Base-by-base conservation (phyloP, 2,888 invertebrate species). In the Drosophila meridionalis region DNA sequence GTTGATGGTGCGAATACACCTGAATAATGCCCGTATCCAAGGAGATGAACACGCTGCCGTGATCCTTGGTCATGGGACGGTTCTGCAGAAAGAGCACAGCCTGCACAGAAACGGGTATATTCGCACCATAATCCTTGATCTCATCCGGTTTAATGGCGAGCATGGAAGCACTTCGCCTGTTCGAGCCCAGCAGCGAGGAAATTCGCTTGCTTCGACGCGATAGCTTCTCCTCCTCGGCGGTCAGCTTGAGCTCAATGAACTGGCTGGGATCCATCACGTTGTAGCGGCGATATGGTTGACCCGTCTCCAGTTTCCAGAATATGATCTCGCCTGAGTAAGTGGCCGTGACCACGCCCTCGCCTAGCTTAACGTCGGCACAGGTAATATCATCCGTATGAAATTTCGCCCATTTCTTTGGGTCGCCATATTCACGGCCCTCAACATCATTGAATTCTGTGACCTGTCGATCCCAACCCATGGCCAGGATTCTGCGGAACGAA, bases 261-360 rank as follows among this genome's bases (percentile, higher is more conserved):
- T 86, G 73, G 11, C 72, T 90, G n/a, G 94, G 93, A 69, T 93
- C 87, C 65, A 91, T 87, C 0, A 94, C 93, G 76, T 87, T 87
- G 62, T 91, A 90, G 42, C 87, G 94, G 91, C 94, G 94, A 91
- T 96, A 96, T 0, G 96, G 95, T 91, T 97, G 96, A 0, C 97
- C 97, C 0, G 97, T 97, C 93, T 97, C 97, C 64, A 97, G 93
- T 78, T 96, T 95, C 97, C 97, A 97, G 78, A 98, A 94, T 32
- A 97, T 94, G 56, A 98, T 94, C 92, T 97, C 96, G 0, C 97
- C 97, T 82, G 95, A 96, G 92, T 96, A 96, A 12, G 96, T 95
- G 56, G 90, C 91, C 1, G 97, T 97, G 47, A 95, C 97, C 36
- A 98, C 92, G 26, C 96, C 94, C 88, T 96, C 94, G 0, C 96